Conservation (phyloP, 2,113 vertebrate species). For the Carassius gibelio region DNA sequence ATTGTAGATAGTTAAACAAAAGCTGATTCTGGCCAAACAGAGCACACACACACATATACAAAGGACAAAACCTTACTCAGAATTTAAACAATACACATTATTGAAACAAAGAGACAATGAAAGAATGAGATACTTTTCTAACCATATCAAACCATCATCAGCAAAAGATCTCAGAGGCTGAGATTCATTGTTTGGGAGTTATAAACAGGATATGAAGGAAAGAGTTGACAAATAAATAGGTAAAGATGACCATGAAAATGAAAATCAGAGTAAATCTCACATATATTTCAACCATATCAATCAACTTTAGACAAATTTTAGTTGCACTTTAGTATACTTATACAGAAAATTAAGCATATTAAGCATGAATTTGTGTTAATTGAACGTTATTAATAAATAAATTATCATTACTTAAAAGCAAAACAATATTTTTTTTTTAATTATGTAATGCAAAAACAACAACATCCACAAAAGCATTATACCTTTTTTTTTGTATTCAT, state of each 20-base stretch:
- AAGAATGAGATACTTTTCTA: conserved; percentile 9
- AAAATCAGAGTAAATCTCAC: neutral
- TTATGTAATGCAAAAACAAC: neutral
- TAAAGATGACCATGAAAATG: neutral
- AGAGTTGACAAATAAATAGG: neutral
- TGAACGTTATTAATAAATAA: neutral
- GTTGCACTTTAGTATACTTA: neutral
- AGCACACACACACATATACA: neutral
- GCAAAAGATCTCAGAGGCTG: neutral
- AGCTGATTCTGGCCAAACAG: neutral
- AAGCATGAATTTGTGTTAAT: neutral
- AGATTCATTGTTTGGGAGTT: neutral
- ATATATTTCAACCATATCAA: neutral
- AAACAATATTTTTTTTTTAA: neutral
- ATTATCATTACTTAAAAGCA: neutral
- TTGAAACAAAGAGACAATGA: neutral
- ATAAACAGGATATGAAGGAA: conserved; percentile 5
- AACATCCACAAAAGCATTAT: neutral
- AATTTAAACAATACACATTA: neutral
- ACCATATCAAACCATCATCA: neutral
- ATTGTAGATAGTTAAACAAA: conserved; percentile 30
- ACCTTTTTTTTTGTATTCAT: neutral
- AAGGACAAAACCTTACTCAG: conserved; percentile 3
- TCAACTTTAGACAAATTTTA: neutral
- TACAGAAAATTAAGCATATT: neutral